Evolutionary conservation across 2,113 vertebrate species (phyloP).

Genomic region (Cephalopterus ornatus): DNA sequence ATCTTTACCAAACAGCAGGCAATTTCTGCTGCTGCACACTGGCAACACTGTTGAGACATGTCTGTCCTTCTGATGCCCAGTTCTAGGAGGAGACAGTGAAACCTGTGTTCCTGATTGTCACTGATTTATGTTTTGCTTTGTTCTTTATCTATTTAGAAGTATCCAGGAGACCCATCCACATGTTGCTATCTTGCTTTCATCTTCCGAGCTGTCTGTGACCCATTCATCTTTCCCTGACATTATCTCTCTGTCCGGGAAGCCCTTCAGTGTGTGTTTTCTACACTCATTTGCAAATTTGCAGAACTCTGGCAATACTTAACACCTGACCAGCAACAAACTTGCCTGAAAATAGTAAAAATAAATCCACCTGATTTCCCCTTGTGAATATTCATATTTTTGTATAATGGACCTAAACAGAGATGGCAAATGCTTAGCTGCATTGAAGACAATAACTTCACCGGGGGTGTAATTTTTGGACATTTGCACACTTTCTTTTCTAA

Average conservation of each 20-base stretch:
- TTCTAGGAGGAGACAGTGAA: neutral
- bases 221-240: slow-evolving; percentile 55
- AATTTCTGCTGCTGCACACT: neutral
- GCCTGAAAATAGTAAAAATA: neutral
- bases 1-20: neutral
- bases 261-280: slow-evolving; percentile 61
- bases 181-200: slow-evolving; percentile 37
- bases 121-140: slow-evolving; percentile 37
- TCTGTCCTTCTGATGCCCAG: neutral
- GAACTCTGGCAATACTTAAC: slow-evolving; percentile 22
- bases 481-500: neutral
- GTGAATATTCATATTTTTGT: neutral
- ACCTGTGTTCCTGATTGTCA: neutral
- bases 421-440: neutral
- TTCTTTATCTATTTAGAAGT: slow-evolving; percentile 26
- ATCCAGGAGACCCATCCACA: neutral
- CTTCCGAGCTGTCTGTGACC: slow-evolving; percentile 61
- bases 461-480: neutral
- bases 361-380: neutral
- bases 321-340: neutral
- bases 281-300: slow-evolving; percentile 58
- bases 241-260: slow-evolving; percentile 23
- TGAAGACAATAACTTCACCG: neutral
- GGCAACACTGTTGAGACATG: neutral
- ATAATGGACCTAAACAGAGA: neutral